Conservation (phyloP, 64 coral and sea anemone genomes). For the Acropora tenuis region DNA sequence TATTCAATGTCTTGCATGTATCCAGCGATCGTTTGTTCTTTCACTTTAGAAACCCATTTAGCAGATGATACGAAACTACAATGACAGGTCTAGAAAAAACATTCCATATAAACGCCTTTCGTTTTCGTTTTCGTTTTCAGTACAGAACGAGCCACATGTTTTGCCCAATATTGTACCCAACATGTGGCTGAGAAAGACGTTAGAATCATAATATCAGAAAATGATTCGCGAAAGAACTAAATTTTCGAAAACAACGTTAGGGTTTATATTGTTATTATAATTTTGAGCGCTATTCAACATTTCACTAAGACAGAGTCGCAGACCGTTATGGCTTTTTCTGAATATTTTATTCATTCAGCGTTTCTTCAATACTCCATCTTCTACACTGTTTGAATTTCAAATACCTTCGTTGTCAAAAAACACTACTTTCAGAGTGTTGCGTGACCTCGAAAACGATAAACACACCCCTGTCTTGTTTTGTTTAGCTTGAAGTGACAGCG, state of each 20-base stretch:
- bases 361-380: background rate
- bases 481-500: background rate
- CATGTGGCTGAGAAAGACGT: no score
- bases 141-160: background rate
- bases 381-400: background rate
- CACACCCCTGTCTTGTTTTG: background rate
- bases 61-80: no score
- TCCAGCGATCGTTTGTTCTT: no score
- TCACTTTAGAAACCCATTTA: no score
- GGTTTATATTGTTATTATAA: no score
- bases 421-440: background rate
- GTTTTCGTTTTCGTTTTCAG: background rate
- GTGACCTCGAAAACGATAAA: background rate
- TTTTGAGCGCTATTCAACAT: no score
- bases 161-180: background rate
- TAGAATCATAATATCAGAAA: no score
- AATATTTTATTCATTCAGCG: background rate
- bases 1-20: background rate
- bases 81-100: background rate
- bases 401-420: constrained; percentile 16
- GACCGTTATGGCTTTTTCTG: no score
- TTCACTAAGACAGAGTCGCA: no score
- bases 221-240: no score
- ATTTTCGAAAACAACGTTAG: no score
- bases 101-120: background rate